Conservation (phyloP, 2,888 invertebrate species). For the Polia nebulosa region DNA sequence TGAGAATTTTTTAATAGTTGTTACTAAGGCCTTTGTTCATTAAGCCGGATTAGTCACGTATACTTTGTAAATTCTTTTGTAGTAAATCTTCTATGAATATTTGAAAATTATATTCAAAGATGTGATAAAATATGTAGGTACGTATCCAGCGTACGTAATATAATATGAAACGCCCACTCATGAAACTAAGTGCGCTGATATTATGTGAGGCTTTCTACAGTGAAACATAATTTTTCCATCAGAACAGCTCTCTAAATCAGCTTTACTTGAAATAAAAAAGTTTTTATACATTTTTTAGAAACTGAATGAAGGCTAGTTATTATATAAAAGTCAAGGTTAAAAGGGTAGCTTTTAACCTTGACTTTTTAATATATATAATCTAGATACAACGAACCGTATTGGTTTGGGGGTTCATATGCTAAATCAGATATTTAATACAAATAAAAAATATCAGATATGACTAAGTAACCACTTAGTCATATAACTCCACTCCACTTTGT, state of each 20-base stretch:
- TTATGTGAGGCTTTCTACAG: background rate
- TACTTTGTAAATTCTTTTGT: constrained; percentile 43
- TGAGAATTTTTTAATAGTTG: constrained; percentile 35
- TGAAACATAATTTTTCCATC: constrained; percentile 3
- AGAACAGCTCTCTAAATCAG: background rate
- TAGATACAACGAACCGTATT: constrained; percentile 17
- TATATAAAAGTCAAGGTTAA: background rate
- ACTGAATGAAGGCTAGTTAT: background rate
- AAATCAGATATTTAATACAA: no score
- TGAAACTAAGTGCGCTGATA: background rate
- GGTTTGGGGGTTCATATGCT: constrained; percentile 1
- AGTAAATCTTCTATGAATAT: constrained; percentile 19
- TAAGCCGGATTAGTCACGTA: constrained; percentile 12
- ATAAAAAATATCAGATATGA: no score
- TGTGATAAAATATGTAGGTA: constrained; percentile 31
- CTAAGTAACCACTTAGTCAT: no score
- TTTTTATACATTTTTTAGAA: background rate
- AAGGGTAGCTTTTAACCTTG: background rate
- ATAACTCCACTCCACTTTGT: no score
- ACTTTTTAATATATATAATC: no score
- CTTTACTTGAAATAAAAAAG: background rate
- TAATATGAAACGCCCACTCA: constrained; percentile 6
- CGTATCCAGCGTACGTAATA: constrained; percentile 17
- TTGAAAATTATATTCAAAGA: constrained; percentile 29
- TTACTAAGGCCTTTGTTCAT: constrained; percentile 28